Base-by-base conservation (phyloP, 2,797 vertebrate genomes). In the Florisuga fusca region DNA sequence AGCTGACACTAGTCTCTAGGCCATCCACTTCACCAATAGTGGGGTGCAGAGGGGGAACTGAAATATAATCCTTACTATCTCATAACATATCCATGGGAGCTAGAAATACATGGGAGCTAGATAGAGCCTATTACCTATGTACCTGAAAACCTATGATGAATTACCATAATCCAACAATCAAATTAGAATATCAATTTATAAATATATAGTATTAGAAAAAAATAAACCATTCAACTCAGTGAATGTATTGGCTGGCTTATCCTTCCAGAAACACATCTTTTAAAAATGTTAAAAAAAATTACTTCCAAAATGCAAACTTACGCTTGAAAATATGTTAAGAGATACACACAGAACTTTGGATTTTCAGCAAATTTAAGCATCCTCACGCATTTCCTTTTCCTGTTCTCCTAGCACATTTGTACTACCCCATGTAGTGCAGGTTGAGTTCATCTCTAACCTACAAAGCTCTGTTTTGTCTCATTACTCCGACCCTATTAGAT, bases 391-490 rank as follows among this genome's bases (percentile, higher is more conserved):
- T 88, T 84, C 12, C 68, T 78, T 84, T 87, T 79, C 46, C 72
- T 46, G 68, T 76, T 96, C 94, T 96, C 79, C 95, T 45, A 45
- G 87, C 27, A 48, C 62, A 78, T 88, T 67, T 88, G 75, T 63
- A 91, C 66, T 86, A n/a, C 61, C 64, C 76, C 82, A 81, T 50
- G 78, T 87, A 94, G 93, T 23, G 48, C 48, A 82, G 51, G 51
- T 45, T 86, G 89, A 8, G 88, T 71, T 97, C 96, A 94, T 95
- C 96, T 94, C 95, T 87, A 96, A 95, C 34, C 85, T 91, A 97
- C 97, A 98, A 96, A 98, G 96, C 77, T 45, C 90, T 67, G 58
- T 91, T 90, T 93, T 97, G 96, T 97, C 82, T 81, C 87, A 72
- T 87, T 89, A 93, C 75, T 36, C 77, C 87, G 95, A 95, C 93